phyloP scores from a whole-genome alignment of 2,888 invertebrate genomes.

The Aporophyla nigra region DNA sequence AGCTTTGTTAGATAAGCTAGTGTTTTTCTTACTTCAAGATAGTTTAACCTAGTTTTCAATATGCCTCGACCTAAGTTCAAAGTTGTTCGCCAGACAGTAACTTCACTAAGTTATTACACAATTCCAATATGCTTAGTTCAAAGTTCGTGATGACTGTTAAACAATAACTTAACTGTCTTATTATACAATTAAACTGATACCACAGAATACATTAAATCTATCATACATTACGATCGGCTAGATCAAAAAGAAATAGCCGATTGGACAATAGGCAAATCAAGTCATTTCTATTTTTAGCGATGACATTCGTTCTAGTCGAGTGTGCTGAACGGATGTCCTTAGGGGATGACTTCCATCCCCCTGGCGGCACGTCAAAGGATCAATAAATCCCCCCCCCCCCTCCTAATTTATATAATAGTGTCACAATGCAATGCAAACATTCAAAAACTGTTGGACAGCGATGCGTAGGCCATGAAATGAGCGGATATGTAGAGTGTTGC shows the following conservation, averaged over 20 bases:
- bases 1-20: too few species aligned
- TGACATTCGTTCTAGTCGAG: slow-evolving; percentile 40
- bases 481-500: slow-evolving; percentile 13
- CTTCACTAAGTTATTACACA: slow-evolving; percentile 14
- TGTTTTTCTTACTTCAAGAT: not conserved
- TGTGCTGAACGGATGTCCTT: slow-evolving; percentile 49
- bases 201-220: slow-evolving; percentile 30
- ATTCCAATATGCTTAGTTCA: slow-evolving; percentile 14
- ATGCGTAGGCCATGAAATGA: slow-evolving; percentile 62
- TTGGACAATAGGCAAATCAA: slow-evolving; percentile 21
- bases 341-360: slow-evolving; percentile 55
- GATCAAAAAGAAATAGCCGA: slow-evolving; percentile 38
- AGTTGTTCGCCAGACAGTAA: slow-evolving; percentile 9
- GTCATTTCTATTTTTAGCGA: slow-evolving; percentile 56
- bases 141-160: slow-evolving; percentile 16
- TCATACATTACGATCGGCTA: slow-evolving; percentile 24
- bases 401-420: slow-evolving; percentile 80
- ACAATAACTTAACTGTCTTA: slow-evolving; percentile 29
- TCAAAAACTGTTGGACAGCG: slow-evolving; percentile 80
- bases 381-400: slow-evolving; percentile 76
- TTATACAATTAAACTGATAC: slow-evolving; percentile 30
- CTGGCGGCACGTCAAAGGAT: slow-evolving; percentile 71
- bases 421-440: slow-evolving; percentile 81
- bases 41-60: slow-evolving; percentile 17
- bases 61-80: slow-evolving; percentile 13